Evolutionary conservation across 2,113 vertebrate genomes (phyloP).

Genomic region (Meleagris gallopavo): DNA sequence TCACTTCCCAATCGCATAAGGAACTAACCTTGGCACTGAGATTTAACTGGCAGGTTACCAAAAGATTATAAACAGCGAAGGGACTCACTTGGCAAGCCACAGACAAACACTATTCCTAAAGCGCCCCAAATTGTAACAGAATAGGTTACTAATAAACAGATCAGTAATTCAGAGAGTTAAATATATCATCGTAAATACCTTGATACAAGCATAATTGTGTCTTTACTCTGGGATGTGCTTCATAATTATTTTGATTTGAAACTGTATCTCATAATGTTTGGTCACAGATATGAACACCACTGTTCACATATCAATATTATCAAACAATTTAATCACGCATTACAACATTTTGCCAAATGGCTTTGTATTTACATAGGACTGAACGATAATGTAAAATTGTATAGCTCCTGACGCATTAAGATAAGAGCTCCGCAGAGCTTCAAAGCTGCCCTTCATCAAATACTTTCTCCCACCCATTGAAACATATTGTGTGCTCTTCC

Average conservation of each 20-base stretch:
- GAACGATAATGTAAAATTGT: neutral
- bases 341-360: neutral
- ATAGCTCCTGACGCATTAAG: neutral
- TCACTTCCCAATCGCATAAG: conserved; percentile 8
- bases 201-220: accelerated
- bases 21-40: neutral
- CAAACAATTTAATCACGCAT: neutral
- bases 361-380: neutral
- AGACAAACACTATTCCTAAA: neutral
- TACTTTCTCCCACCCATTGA: neutral
- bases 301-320: accelerated
- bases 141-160: neutral
- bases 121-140: neutral
- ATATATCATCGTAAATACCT: neutral
- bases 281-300: neutral
- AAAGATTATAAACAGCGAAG: conserved; percentile 6
- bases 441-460: neutral
- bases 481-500: neutral
- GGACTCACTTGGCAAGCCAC: conserved; percentile 36
- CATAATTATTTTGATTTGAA: neutral
- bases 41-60: conserved; percentile 20
- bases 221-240: neutral
- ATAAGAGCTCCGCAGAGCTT: neutral
- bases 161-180: neutral
- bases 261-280: neutral